Percentiles rank a stretch among this genome's conserved stretches.
Evolutionary conservation across 2,113 vertebrate species (phyloP).

Genomic region (Lathamus discolor): DNA sequence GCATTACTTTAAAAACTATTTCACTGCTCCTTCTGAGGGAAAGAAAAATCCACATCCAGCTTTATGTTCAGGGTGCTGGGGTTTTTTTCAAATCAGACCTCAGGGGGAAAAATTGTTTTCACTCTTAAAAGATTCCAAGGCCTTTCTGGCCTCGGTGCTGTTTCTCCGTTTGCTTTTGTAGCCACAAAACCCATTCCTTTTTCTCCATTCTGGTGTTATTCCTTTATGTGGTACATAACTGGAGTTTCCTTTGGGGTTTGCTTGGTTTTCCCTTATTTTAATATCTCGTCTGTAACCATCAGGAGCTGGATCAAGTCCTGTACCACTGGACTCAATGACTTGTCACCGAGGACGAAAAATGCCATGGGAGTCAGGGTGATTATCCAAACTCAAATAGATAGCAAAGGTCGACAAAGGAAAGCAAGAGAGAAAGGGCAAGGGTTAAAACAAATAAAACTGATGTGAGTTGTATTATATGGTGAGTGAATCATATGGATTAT

Average conservation of each 20-base stretch:
- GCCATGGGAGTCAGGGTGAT: not conserved
- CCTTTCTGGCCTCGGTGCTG: not conserved
- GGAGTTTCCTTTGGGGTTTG: not conserved
- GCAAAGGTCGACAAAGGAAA: not conserved
- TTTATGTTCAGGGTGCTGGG: not conserved
- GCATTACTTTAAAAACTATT: not conserved
- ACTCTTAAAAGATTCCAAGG: not conserved
- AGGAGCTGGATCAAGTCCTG: not conserved
- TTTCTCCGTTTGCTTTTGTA: not conserved
- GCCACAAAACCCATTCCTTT: not conserved
- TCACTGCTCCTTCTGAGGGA: not conserved
- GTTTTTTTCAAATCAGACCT: not conserved
- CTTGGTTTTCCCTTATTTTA: not conserved
- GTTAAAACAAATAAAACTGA: conserved; percentile 55
- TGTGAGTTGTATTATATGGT: not conserved
- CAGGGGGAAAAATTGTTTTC: not conserved
- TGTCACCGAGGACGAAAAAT: not conserved
- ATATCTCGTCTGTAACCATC: not conserved
- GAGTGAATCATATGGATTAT: conserved; percentile 74
- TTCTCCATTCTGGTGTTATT: not conserved
- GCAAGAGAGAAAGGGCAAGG: conserved; percentile 1
- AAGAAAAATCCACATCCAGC: not conserved
- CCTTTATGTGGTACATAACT: not conserved
- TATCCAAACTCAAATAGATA: not conserved
- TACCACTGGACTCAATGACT: not conserved